phyloP scores from a whole-genome alignment of 2,888 invertebrate genomes.

The Encarsia formosa region DNA sequence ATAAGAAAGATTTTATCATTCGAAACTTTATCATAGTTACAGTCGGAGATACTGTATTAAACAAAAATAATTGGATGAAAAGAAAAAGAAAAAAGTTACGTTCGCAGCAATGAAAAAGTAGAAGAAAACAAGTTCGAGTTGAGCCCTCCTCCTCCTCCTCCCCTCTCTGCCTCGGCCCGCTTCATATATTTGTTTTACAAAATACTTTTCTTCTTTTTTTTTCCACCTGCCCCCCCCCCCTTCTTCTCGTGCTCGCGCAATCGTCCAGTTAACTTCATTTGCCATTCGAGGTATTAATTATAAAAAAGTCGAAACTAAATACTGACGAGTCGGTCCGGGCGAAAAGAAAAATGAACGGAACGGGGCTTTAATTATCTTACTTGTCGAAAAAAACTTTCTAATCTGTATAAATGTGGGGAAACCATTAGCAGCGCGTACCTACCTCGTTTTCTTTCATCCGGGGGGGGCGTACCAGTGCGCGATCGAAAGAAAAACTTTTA shows the following conservation, averaged over 20 bases:
- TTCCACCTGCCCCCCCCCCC: conserved; percentile 14
- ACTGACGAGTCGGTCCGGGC: conserved; percentile 32
- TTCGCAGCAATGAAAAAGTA: conserved; percentile 7
- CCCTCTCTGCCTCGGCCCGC: neutral
- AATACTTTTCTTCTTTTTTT: conserved; percentile 33
- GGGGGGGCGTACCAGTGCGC: conserved; percentile 1
- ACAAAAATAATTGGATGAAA: conserved; percentile 18
- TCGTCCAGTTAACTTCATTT: conserved; percentile 40
- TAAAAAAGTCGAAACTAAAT: conserved; percentile 48
- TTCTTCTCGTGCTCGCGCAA: conserved; percentile 21
- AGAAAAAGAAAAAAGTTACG: conserved; percentile 9
- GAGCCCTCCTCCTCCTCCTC: conserved; percentile 9
- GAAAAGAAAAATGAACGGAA: conserved; percentile 34
- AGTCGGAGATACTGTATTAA: conserved; percentile 3
- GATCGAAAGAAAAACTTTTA: conserved; percentile 14
- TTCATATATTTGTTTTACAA: conserved; percentile 37
- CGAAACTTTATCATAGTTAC: conserved; percentile 1
- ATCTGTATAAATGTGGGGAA: conserved; percentile 43
- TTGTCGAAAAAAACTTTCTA: conserved; percentile 45
- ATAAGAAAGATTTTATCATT: too few relatives aligned
- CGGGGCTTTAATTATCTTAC: conserved; percentile 44
- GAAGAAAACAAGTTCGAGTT: conserved; percentile 8
- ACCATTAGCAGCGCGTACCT: conserved; percentile 35
- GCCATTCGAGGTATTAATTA: conserved; percentile 47
- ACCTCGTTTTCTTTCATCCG: conserved; percentile 22